A percentile compares a stretch with the other conserved stretches of the same genome.
Evolutionary conservation across 2,888 invertebrate species (phyloP).

Genomic region (Drosophila ustulata): DNA sequence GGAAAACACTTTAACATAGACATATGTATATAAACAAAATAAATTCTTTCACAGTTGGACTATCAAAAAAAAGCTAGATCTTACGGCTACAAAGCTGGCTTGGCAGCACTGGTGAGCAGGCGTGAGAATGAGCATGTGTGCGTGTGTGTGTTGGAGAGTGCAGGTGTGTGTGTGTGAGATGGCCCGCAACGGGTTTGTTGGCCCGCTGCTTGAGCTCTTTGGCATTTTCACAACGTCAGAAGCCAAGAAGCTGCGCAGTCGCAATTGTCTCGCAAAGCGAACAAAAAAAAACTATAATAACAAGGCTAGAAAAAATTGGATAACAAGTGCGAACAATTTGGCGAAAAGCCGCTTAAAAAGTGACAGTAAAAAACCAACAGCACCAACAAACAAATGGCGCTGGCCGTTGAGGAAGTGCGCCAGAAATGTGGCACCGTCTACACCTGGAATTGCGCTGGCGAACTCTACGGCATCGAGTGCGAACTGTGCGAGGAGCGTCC

Average conservation of each 20-base stretch:
- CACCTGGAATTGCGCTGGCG: constrained; percentile 78
- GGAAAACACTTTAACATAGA: too few relatives aligned
- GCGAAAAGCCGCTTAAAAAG: constrained; percentile 52
- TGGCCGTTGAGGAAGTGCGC: constrained; percentile 45
- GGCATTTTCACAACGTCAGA: constrained; percentile 65
- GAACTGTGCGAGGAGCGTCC: constrained; percentile 79
- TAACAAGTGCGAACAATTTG: constrained; percentile 48
- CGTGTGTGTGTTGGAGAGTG: constrained; percentile 10
- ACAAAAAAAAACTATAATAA: background rate
- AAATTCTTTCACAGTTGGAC: too few relatives aligned
- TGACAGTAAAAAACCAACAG: constrained; percentile 37
- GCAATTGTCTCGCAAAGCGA: constrained; percentile 43
- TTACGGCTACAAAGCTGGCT: too few relatives aligned
- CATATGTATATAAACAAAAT: too few relatives aligned
- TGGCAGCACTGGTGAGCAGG: too few relatives aligned
- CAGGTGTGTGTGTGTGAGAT: constrained; percentile 29
- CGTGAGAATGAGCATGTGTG: background rate
- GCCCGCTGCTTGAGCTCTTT: constrained; percentile 44
- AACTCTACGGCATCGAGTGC: constrained; percentile 79
- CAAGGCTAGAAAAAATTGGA: constrained; percentile 10
- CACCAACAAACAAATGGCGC: background rate
- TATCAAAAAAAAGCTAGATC: too few relatives aligned
- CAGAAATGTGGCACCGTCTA: constrained; percentile 77
- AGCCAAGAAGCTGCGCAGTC: constrained; percentile 67
- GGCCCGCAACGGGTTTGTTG: constrained; percentile 66